Conservation (phyloP, 2,888 invertebrate species). For the Galerucella calmariensis region DNA sequence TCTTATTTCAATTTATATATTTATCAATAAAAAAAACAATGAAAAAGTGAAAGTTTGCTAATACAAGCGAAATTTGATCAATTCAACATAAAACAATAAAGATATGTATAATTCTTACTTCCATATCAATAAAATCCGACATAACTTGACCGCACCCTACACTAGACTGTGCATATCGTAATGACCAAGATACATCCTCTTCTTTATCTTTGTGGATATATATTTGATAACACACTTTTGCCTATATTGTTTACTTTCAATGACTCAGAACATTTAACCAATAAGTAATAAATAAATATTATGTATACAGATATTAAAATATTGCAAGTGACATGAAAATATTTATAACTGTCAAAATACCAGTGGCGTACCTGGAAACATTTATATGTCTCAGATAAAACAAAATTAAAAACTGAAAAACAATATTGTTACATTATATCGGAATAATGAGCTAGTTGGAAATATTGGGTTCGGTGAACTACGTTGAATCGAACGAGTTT, state of each 20-base stretch:
- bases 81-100: not conserved
- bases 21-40: not conserved
- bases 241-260: conserved; percentile 4
- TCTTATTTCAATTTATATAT: too few species aligned
- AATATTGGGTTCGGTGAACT: too few species aligned
- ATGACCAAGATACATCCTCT: conserved; percentile 23
- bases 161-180: conserved; percentile 10
- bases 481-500: too few species aligned
- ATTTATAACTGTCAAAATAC: not conserved
- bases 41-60: not conserved
- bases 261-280: conserved; percentile 13
- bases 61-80: not conserved
- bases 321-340: not conserved
- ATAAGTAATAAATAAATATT: conserved; percentile 6
- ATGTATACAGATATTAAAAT: not conserved
- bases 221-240: conserved; percentile 25
- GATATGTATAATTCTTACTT: not conserved
- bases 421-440: too few species aligned
- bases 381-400: too few species aligned
- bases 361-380: not conserved
- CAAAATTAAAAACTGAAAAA: too few species aligned
- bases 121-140: conserved; percentile 2
- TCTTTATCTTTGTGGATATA: conserved; percentile 27
- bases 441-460: too few species aligned
- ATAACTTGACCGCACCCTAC: conserved; percentile 25